A percentile compares a stretch with the other conserved stretches of the same genome.
These are phyloP conservation scores for Eonycteris spelaea DNA, from an alignment of 2,113 vertebrate species.

Conservation along the genomic window DNA sequence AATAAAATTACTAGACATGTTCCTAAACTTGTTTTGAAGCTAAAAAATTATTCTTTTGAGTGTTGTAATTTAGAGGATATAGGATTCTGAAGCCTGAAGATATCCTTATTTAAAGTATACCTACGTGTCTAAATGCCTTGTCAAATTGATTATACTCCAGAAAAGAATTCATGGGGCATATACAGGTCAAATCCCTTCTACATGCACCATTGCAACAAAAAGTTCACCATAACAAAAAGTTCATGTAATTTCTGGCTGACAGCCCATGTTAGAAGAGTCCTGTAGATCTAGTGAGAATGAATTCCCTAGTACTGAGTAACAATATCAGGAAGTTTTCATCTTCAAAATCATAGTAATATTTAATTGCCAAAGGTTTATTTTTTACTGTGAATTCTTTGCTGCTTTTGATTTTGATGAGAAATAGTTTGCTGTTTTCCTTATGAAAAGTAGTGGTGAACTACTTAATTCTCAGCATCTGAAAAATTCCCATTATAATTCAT, in stretches of 20 bases:
- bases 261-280: neutral
- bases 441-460: neutral
- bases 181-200: constrained; percentile 23
- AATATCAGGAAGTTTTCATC: neutral
- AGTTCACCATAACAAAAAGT: constrained; percentile 13
- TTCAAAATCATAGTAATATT: neutral
- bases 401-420: neutral
- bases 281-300: neutral
- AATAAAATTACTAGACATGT: neutral
- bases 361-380: neutral
- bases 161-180: constrained; percentile 45
- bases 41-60: neutral
- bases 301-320: neutral
- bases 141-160: constrained; percentile 51
- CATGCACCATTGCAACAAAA: constrained; percentile 17
- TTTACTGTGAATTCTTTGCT: neutral
- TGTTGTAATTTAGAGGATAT: neutral
- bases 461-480: neutral
- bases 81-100: neutral
- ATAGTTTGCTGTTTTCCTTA: neutral
- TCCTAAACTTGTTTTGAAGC: neutral
- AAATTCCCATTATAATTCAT: neutral
- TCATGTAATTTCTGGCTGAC: neutral
- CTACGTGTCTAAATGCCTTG: constrained; percentile 36
- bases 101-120: neutral